Conservation (phyloP, 1,140 invertebrate genomes). For the Dendroctonus valens region DNA sequence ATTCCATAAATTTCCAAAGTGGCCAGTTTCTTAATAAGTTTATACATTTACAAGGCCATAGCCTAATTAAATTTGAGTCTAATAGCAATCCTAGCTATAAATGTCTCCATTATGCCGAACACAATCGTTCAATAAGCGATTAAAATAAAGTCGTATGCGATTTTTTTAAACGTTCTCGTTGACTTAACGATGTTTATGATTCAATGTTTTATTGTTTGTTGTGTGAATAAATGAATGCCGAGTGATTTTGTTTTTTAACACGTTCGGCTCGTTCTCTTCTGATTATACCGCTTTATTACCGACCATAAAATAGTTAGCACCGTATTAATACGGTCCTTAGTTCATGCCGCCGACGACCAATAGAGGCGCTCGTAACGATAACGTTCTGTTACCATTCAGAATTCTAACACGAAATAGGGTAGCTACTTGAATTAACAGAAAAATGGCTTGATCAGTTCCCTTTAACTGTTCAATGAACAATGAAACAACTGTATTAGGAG, state of each 20-base stretch:
- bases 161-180: slow-evolving; percentile 26
- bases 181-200: slow-evolving; percentile 34
- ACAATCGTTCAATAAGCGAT: slow-evolving; percentile 31
- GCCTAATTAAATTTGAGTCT: slow-evolving; percentile 25
- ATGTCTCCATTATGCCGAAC: slow-evolving; percentile 30
- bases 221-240: slow-evolving; percentile 27
- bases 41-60: slow-evolving; percentile 21
- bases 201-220: slow-evolving; percentile 35
- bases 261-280: slow-evolving; percentile 29
- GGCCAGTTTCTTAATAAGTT: slow-evolving; percentile 16
- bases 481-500: too few species aligned
- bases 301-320: slow-evolving; percentile 25
- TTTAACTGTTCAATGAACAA: too few species aligned
- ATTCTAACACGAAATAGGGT: too few species aligned
- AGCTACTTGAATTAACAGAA: too few species aligned
- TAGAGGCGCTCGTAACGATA: too few species aligned
- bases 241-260: slow-evolving; percentile 33
- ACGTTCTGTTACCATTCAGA: too few species aligned
- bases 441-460: too few species aligned
- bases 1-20: slow-evolving; percentile 8
- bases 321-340: slow-evolving; percentile 16
- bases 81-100: slow-evolving; percentile 21
- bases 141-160: slow-evolving; percentile 30
- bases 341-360: too few species aligned
- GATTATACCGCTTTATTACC: slow-evolving; percentile 28